phyloP scores from a whole-genome alignment of 2,797 vertebrate genomes.

The Alauda arvensis region DNA sequence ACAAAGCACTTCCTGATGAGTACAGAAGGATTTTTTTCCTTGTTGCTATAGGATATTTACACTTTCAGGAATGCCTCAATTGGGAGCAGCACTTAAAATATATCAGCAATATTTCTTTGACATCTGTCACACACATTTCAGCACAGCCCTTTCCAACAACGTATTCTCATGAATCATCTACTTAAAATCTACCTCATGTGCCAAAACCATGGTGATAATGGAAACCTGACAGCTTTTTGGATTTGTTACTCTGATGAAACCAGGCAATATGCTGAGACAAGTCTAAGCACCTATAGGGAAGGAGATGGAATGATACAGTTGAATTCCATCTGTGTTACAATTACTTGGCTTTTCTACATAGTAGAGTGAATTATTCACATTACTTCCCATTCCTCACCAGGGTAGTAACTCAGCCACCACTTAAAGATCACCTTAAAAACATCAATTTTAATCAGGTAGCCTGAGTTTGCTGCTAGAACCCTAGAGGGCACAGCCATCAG shows the following conservation, averaged over 20 bases:
- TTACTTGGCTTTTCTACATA: not conserved
- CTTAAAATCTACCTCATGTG: slow-evolving; percentile 17
- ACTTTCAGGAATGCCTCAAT: not conserved
- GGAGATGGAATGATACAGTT: not conserved
- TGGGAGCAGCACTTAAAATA: slow-evolving; percentile 41
- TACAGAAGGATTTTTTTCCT: not conserved
- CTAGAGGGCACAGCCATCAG: not conserved
- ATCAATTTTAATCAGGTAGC: not conserved
- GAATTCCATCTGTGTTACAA: slow-evolving; percentile 1
- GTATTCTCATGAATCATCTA: slow-evolving; percentile 32
- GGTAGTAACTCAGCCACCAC: not conserved
- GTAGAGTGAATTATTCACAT: not conserved
- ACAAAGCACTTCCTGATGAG: not conserved
- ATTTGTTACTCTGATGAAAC: slow-evolving; percentile 15
- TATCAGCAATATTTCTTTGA: slow-evolving; percentile 40
- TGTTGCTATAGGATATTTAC: slow-evolving; percentile 33
- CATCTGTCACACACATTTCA: slow-evolving; percentile 52
- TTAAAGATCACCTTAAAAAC: not conserved
- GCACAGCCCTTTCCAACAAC: slow-evolving; percentile 16
- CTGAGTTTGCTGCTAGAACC: not conserved
- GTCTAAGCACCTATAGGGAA: not conserved
- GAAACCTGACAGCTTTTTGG: slow-evolving; percentile 55
- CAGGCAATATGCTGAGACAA: not conserved
- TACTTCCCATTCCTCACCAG: not conserved
- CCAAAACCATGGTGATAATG: slow-evolving; percentile 36